Percentiles rank a stretch among this genome's conserved stretches.
Conservation (phyloP, 1,140 invertebrate species). For the Nasonia longicornis region DNA sequence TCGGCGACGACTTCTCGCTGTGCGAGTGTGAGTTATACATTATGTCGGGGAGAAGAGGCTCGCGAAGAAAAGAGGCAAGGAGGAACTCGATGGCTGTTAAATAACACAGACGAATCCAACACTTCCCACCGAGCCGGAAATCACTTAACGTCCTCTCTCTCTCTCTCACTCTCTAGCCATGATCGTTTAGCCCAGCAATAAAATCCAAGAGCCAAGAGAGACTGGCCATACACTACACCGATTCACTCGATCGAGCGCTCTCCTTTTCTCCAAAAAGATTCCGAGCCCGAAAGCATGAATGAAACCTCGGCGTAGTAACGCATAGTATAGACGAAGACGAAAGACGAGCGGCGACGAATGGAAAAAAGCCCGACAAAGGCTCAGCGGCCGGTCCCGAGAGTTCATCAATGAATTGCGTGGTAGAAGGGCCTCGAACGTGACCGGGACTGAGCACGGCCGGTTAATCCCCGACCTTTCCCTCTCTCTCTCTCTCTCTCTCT, state of each 20-base stretch:
- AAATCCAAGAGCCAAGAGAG: too few relatives aligned
- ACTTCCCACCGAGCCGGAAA: too few relatives aligned
- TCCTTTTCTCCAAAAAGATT: neutral
- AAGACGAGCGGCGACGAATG: conserved; percentile 36
- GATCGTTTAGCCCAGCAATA: too few relatives aligned
- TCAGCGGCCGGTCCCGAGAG: conserved; percentile 26
- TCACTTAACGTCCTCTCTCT: too few relatives aligned
- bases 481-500: neutral
- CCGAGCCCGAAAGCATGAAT: neutral
- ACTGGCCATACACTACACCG: too few relatives aligned
- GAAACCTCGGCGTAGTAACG: neutral
- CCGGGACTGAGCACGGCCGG: conserved; percentile 46
- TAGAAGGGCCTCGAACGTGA: conserved; percentile 55
- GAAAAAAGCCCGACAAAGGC: conserved; percentile 27
- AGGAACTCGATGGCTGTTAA: neutral
- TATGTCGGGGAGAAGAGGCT: neutral
- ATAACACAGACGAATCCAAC: too few relatives aligned
- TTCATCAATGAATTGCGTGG: conserved; percentile 63
- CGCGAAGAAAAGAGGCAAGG: conserved; percentile 25
- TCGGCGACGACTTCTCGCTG: neutral
- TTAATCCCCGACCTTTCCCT: conserved; percentile 41
- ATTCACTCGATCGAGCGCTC: neutral
- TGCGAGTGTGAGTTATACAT: neutral
- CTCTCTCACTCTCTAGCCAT: too few relatives aligned
- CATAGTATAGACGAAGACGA: conserved; percentile 3